Conservation (phyloP, 2,113 vertebrate species). For the Bubo bubo region DNA sequence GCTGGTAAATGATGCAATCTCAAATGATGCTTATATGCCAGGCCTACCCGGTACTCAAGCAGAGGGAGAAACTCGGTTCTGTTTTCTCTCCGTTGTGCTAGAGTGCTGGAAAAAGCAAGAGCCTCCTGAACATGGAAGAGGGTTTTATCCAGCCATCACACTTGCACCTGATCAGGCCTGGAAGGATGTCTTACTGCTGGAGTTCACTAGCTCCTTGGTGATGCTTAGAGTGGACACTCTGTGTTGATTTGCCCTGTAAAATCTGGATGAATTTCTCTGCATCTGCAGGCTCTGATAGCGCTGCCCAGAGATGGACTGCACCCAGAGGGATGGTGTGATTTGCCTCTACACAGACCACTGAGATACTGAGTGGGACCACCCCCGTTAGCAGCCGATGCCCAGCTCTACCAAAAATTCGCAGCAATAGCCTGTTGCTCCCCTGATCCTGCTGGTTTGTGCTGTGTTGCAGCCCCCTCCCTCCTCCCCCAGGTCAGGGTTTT, state of each 20-base stretch:
- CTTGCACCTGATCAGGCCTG: not conserved
- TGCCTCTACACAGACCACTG: not conserved
- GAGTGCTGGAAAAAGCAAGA: not conserved
- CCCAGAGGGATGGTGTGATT: fast-evolving
- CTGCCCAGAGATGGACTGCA: not conserved
- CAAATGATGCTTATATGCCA: not conserved
- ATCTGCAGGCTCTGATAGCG: not conserved
- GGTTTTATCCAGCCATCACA: not conserved
- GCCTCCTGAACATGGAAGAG: not conserved
- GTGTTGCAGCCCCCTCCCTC: not conserved
- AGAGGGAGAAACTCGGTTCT: fast-evolving
- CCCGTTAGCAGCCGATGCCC: too few relatives aligned
- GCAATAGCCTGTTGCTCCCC: not conserved
- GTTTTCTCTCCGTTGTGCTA: not conserved
- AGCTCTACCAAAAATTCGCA: not conserved
- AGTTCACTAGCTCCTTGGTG: not conserved
- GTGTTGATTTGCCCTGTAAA: not conserved
- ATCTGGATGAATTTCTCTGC: not conserved
- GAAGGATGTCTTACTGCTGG: not conserved
- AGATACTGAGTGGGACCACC: fast-evolving
- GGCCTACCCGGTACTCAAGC: fast-evolving
- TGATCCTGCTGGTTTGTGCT: not conserved
- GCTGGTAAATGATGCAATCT: not conserved
- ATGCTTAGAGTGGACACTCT: fast-evolving
- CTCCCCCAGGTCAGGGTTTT: not conserved